These are phyloP conservation scores for Crenichthys baileyi DNA, from an alignment of 2,797 vertebrate genomes.

Conservation along the genomic window DNA sequence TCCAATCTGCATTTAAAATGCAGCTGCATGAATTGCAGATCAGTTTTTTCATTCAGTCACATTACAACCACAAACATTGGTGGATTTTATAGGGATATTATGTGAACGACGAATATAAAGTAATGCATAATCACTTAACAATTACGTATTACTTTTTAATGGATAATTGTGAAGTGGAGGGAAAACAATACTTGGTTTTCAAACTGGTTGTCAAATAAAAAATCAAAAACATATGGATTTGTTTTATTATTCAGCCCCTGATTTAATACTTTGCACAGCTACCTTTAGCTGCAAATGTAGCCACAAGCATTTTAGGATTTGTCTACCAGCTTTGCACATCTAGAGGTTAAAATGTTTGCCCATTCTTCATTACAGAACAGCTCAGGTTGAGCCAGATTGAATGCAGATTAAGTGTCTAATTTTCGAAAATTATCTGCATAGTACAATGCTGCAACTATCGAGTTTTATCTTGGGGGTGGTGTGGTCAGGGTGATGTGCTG, in stretches of 20 bases:
- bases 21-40: constrained; percentile 31
- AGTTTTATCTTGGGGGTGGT: too few relatives aligned
- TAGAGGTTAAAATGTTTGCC: too few relatives aligned
- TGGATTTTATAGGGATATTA: not conserved
- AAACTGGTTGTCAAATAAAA: not conserved
- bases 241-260: not conserved
- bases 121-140: not conserved
- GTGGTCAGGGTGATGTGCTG: too few relatives aligned
- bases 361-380: too few relatives aligned
- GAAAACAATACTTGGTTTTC: not conserved
- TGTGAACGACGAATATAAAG: not conserved
- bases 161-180: not conserved
- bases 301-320: too few relatives aligned
- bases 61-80: not conserved
- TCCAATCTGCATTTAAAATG: constrained; percentile 48
- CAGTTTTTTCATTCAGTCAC: constrained; percentile 19
- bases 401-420: too few relatives aligned
- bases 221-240: not conserved
- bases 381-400: too few relatives aligned
- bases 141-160: not conserved
- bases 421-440: too few relatives aligned
- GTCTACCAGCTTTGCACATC: too few relatives aligned
- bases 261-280: not conserved
- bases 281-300: not conserved
- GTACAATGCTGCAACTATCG: too few relatives aligned